Evolutionary conservation across 2,797 vertebrate species (phyloP).

Genomic region (Okamejei kenojei): DNA sequence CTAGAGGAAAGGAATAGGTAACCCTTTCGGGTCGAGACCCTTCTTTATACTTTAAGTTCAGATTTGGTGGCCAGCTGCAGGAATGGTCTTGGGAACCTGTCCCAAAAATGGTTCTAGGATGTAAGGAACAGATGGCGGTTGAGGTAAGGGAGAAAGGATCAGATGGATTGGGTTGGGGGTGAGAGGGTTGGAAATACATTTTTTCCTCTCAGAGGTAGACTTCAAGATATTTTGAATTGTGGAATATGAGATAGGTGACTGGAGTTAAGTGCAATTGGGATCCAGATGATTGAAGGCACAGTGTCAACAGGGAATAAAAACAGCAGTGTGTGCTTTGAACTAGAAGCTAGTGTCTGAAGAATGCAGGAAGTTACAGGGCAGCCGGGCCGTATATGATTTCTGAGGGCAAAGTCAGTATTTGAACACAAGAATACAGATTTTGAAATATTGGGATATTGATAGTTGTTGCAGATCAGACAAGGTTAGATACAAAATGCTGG

Average conservation of each 20-base stretch:
- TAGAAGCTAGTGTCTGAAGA: background rate
- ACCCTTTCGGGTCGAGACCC: no score
- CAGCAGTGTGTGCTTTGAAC: background rate
- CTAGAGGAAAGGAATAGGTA: no score
- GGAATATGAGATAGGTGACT: background rate
- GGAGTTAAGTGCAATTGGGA: background rate
- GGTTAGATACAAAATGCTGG: no score
- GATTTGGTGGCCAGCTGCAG: background rate
- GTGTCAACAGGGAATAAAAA: background rate
- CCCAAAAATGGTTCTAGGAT: no score
- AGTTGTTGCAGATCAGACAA: no score
- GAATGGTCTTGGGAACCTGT: background rate
- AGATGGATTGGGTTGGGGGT: background rate
- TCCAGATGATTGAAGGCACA: background rate
- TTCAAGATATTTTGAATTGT: no score
- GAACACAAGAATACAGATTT: background rate
- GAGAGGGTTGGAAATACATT: background rate
- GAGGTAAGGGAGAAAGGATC: background rate
- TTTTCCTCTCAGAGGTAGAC: no score
- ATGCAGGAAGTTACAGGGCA: background rate
- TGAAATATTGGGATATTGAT: background rate
- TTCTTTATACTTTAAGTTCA: no score
- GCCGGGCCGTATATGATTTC: background rate
- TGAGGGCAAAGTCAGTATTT: background rate
- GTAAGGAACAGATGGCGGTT: background rate